A percentile compares a stretch with the other conserved stretches of the same genome.
phyloP scores from a whole-genome alignment of 2,113 vertebrate species.

The Halcyon senegalensis region DNA sequence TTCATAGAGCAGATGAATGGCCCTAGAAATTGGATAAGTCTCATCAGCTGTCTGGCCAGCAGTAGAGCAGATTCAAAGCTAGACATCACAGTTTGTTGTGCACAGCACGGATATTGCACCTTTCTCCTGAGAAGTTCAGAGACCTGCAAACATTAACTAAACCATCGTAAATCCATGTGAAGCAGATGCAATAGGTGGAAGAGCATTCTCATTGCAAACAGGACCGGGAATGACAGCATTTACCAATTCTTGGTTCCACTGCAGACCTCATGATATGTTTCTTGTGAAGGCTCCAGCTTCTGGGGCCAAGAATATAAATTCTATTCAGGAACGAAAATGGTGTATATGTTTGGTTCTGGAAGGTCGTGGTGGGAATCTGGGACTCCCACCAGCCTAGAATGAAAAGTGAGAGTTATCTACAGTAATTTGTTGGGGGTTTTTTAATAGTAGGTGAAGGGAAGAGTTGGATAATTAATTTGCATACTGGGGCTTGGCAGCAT shows the following conservation, averaged over 20 bases:
- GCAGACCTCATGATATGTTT: not conserved
- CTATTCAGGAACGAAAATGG: not conserved
- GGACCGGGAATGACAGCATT: not conserved
- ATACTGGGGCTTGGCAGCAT: not conserved
- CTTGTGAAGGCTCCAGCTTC: not conserved
- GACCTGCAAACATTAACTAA: not conserved
- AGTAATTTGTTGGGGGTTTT: not conserved
- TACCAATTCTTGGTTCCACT: not conserved
- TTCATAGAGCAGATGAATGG: slow-evolving; percentile 17
- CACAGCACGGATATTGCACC: not conserved
- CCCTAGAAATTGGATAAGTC: slow-evolving; percentile 27
- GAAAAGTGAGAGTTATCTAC: not conserved
- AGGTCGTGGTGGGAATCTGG: not conserved
- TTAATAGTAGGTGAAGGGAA: not conserved
- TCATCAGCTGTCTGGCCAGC: slow-evolving; percentile 27
- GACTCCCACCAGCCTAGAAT: not conserved
- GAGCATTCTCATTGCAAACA: not conserved
- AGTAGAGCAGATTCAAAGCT: not conserved
- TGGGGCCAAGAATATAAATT: not conserved
- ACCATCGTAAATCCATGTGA: not conserved
- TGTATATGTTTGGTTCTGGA: not conserved
- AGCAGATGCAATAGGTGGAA: not conserved
- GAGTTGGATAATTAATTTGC: slow-evolving; percentile 27
- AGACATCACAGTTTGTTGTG: not conserved
- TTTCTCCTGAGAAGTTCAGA: not conserved